These are phyloP conservation scores for Leucosticte australis DNA, from an alignment of 2,113 vertebrate species.

Conservation along the genomic window DNA sequence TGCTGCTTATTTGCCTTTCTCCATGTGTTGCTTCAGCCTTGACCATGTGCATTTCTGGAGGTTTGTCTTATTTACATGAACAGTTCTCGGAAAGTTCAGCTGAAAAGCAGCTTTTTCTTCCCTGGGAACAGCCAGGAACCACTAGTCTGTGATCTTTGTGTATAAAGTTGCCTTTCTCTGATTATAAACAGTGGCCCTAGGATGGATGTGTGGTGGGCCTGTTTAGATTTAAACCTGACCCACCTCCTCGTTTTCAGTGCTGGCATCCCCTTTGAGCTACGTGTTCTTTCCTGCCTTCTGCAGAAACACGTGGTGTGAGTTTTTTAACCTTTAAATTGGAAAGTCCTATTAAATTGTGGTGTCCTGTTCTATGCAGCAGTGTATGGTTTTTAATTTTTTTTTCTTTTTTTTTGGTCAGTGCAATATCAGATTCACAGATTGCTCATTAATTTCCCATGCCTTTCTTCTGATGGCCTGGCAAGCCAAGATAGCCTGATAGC, in stretches of 20 bases:
- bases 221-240: slow-evolving; percentile 51
- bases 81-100: slow-evolving; percentile 34
- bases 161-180: slow-evolving; percentile 59
- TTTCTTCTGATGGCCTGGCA: background rate
- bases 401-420: fast-evolving
- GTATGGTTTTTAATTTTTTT: background rate
- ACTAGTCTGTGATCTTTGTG: slow-evolving; percentile 9
- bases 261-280: background rate
- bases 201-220: slow-evolving; percentile 52
- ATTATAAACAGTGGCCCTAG: slow-evolving; percentile 51
- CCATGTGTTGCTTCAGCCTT: background rate
- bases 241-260: background rate
- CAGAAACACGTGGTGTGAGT: background rate
- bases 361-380: background rate
- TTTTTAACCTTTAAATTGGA: background rate
- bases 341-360: background rate
- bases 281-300: background rate
- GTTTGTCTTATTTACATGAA: slow-evolving; percentile 19
- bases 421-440: no score
- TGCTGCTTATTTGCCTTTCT: slow-evolving; percentile 30
- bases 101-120: slow-evolving; percentile 56
- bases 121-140: slow-evolving; percentile 22
- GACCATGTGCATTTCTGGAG: background rate
- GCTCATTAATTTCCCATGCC: background rate
- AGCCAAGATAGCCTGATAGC: background rate